Evolutionary conservation across 1,140 invertebrate genomes (phyloP), one percentile per base, ranked within the genome.

Genomic region (Penaeus chinensis): DNA sequence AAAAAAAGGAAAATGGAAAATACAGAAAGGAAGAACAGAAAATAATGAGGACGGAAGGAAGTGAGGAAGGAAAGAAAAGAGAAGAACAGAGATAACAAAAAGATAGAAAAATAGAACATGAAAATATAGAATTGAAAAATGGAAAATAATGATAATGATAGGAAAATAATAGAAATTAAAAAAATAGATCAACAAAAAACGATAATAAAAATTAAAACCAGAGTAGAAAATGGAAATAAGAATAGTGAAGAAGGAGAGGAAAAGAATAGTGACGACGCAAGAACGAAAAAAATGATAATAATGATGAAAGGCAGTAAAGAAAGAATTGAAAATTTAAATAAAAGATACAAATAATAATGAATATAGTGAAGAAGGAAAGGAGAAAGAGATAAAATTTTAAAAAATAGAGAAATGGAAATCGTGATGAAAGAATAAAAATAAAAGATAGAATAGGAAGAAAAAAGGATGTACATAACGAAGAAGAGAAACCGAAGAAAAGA

Each of bases 171-270:
- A n/a, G n/a, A n/a, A n/a, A n/a, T n/a, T n/a, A n/a, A n/a, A n/a
- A n/a, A n/a, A n/a, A n/a, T n/a, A n/a, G n/a, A n/a, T n/a, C n/a
- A n/a, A n/a, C n/a, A n/a, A n/a, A n/a, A n/a, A n/a, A n/a, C n/a
- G n/a, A n/a, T n/a, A n/a, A n/a, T n/a, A n/a, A n/a, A n/a, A n/a
- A n/a, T n/a, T n/a, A n/a, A n/a, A n/a, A n/a, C n/a, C n/a, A n/a
- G 32, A 32, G 2, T 32, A 32, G 32, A 2, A 32, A 32, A 32
- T 32, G 32, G 32, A 32, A 32, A n/a, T n/a, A n/a, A n/a, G n/a
- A n/a, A n/a, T n/a, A n/a, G n/a, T n/a, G 27, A 76, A 76, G 27
- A 76, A 76, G 27, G 32, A 76, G 27, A 76, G 32, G 27, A 76
- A 76, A 24, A 76, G 32, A 27, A 76, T 16, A 24, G 24, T 22